Base-by-base conservation (phyloP, 2,113 vertebrate species). In the Aegotheles bennettii region DNA sequence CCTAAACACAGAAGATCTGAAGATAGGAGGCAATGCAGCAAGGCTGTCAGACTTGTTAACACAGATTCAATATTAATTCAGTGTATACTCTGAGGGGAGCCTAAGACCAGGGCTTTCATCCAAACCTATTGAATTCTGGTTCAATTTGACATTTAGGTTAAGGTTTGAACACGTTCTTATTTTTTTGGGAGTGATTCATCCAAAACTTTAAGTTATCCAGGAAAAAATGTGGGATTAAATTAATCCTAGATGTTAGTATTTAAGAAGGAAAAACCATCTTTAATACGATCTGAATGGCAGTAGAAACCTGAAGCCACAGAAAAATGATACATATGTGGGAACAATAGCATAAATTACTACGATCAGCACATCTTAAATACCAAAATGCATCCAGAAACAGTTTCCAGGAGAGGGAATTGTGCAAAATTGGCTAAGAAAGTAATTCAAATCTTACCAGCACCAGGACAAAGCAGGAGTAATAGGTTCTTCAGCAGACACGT, bases 151-250 rank as follows among this genome's bases (percentile, higher is more conserved):
- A 0, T 94, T 94, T 95, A 90, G 88, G 76, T 71, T 96, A 94
- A 93, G 94, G 94, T 95, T 96, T 96, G 92, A 90, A 92, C 92
- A 94, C 67, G 90, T 94, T 95, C 64, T 87, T 88, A 70, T 90
- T 84, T 96, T 95, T 78, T 16, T 2, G 76, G 43, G 88, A 97
- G 80, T 95, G 90, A 92, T 92, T 97, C 93, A 93, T 96, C 79
- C 88, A 93, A 93, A 93, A 90, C 83, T 90, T 93, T 67, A 91
- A 95, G 79, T 96, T 97, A 95, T 83, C 79, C 95, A 94, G 95
- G 93, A 93, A 93, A 95, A 96, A 94, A 94, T 57, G 90, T 71
- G 48, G 94, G 83, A 95, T 96, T 96, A 96, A 96, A 97, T 96
- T 93, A 96, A 95, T 96, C 92, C 93, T 95, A 63, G 76, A 96